A percentile compares a stretch with the other conserved stretches of the same genome.
phyloP scores from a whole-genome alignment of 2,888 invertebrate genomes.

The Plutella xylostella region DNA sequence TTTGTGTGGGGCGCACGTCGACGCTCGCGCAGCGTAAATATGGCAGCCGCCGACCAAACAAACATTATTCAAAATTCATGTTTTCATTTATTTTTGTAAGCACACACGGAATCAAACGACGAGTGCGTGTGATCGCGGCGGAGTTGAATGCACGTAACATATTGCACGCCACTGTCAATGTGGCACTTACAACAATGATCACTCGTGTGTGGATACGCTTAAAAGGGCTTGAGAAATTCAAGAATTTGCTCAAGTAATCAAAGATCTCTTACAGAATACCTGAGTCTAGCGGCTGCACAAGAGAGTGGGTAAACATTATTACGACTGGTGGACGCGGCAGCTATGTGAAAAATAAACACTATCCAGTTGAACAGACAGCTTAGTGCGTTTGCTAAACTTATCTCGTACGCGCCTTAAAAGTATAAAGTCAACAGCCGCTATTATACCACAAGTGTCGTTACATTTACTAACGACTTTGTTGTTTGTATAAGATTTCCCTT shows the following conservation, averaged over 20 bases:
- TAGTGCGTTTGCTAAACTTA: conserved; percentile 60
- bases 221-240: neutral
- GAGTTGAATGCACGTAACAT: no score
- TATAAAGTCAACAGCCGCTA: conserved; percentile 54
- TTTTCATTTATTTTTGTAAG: conserved; percentile 59
- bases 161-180: no score
- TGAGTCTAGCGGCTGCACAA: conserved; percentile 1
- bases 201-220: no score
- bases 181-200: no score
- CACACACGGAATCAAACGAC: conserved; percentile 39
- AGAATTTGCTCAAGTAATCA: neutral
- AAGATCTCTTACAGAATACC: conserved; percentile 19
- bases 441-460: conserved; percentile 44
- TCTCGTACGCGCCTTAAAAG: conserved; percentile 50
- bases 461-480: conserved; percentile 29
- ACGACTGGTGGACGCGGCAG: conserved; percentile 42
- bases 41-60: conserved; percentile 55
- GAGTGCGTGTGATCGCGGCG: conserved; percentile 43
- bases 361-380: conserved; percentile 29
- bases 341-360: conserved; percentile 58
- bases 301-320: conserved; percentile 35
- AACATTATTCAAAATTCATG: conserved; percentile 56
- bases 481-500: conserved; percentile 9
- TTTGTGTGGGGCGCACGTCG: conserved; percentile 62
- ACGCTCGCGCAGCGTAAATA: conserved; percentile 41